These are phyloP conservation scores for Cryptocephalus moraei DNA, from an alignment of 2,888 invertebrate species.

Conservation along the genomic window DNA sequence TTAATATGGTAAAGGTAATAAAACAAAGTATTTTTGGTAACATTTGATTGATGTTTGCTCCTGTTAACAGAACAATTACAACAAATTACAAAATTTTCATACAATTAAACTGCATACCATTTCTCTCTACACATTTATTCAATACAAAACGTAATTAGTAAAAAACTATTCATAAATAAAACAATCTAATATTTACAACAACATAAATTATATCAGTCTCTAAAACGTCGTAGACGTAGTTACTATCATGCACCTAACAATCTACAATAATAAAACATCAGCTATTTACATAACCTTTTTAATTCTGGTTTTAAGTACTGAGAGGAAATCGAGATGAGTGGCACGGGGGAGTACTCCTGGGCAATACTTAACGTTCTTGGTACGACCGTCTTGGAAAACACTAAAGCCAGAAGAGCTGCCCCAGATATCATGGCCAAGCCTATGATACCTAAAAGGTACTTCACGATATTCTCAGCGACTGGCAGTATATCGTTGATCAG, in stretches of 20 bases:
- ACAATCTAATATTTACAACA: conserved; percentile 8
- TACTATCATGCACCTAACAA: conserved; percentile 5
- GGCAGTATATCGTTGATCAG: conserved; percentile 22
- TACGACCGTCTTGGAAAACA: conserved; percentile 14
- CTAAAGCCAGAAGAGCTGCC: conserved; percentile 22
- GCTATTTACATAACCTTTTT: conserved; percentile 14
- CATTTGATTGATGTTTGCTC: too few species aligned
- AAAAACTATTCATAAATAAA: too few species aligned
- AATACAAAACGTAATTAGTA: too few species aligned
- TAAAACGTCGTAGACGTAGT: conserved; percentile 17
- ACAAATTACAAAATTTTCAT: too few species aligned
- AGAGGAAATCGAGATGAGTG: conserved; percentile 26
- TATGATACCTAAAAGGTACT: conserved; percentile 24
- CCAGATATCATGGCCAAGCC: conserved; percentile 30
- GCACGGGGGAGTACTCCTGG: conserved; percentile 30
- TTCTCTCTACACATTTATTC: too few species aligned
- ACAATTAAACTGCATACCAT: too few species aligned
- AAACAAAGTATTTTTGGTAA: too few species aligned
- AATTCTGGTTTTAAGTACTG: conserved; percentile 23
- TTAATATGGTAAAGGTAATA: too few species aligned
- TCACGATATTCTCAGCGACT: conserved; percentile 19
- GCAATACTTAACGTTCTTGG: conserved; percentile 22
- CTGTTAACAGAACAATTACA: too few species aligned
- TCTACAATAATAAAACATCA: background rate
- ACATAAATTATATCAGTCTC: conserved; percentile 25